phyloP scores from a whole-genome alignment of 2,888 invertebrate species.

The Scrobipalpa atriplicella region DNA sequence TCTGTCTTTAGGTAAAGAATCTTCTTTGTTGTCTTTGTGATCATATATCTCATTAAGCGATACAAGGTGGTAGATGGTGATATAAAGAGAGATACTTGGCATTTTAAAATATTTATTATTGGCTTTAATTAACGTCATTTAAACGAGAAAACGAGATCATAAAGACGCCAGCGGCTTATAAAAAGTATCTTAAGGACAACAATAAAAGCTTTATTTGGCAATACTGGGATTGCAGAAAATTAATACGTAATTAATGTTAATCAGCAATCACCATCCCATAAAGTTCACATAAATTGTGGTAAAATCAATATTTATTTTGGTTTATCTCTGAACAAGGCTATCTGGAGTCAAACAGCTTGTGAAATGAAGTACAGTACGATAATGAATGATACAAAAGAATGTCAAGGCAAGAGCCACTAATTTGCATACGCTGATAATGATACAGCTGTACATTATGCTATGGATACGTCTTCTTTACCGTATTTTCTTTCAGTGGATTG shows the following conservation, averaged over 20 bases:
- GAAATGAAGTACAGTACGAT: conserved; percentile 33
- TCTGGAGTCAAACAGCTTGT: conserved; percentile 32
- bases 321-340: conserved; percentile 28
- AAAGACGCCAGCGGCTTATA: background rate
- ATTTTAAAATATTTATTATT: background rate
- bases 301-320: conserved; percentile 28
- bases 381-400: conserved; percentile 56
- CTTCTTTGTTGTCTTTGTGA: background rate
- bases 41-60: too few relatives aligned
- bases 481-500: background rate
- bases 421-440: conserved; percentile 62
- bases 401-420: conserved; percentile 61
- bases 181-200: background rate
- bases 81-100: background rate
- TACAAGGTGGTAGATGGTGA: background rate
- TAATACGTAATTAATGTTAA: conserved; percentile 6
- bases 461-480: background rate
- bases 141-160: conserved; percentile 11
- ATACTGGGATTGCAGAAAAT: background rate
- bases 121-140: background rate
- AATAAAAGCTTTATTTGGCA: conserved; percentile 18
- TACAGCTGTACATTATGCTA: conserved; percentile 35
- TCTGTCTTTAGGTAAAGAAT: background rate
- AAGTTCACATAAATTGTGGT: conserved; percentile 12
- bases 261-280: conserved; percentile 5